These are phyloP conservation scores for Tetheella fluctuosa DNA, from an alignment of 2,888 invertebrate species.

Conservation along the genomic window DNA sequence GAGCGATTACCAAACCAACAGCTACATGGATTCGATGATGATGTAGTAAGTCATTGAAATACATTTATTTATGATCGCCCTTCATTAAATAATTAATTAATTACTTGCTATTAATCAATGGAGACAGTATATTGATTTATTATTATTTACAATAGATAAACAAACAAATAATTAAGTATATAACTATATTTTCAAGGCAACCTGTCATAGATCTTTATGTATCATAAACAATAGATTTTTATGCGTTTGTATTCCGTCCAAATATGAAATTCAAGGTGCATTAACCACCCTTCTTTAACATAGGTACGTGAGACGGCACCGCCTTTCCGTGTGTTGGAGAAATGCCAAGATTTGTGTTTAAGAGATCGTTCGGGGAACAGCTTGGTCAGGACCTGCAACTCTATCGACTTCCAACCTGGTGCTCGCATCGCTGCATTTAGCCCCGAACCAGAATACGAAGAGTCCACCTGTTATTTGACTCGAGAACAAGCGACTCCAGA, in stretches of 20 bases:
- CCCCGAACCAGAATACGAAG: conserved; percentile 92
- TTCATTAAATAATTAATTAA: background rate
- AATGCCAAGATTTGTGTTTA: conserved; percentile 93
- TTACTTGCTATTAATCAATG: background rate
- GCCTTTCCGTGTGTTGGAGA: conserved; percentile 94
- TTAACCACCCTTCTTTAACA: background rate
- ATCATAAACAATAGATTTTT: background rate
- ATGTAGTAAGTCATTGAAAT: conserved; percentile 86
- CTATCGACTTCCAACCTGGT: conserved; percentile 96
- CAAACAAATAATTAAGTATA: background rate
- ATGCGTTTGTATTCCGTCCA: background rate
- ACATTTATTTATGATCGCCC: background rate
- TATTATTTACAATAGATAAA: background rate
- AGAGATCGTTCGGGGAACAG: conserved; percentile 93
- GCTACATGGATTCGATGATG: conserved; percentile 94
- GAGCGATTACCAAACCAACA: conserved; percentile 95
- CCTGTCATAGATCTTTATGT: background rate
- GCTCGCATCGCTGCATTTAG: conserved; percentile 92
- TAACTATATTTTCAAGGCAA: background rate
- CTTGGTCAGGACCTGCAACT: conserved; percentile 92
- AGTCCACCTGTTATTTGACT: conserved; percentile 93
- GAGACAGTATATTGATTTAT: background rate
- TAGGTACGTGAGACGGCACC: conserved; percentile 92
- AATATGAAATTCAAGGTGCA: conserved; percentile 8
- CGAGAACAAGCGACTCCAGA: conserved; percentile 94